These are phyloP conservation scores for Pangasianodon gigas DNA, from an alignment of 2,113 vertebrate genomes.

Conservation along the genomic window DNA sequence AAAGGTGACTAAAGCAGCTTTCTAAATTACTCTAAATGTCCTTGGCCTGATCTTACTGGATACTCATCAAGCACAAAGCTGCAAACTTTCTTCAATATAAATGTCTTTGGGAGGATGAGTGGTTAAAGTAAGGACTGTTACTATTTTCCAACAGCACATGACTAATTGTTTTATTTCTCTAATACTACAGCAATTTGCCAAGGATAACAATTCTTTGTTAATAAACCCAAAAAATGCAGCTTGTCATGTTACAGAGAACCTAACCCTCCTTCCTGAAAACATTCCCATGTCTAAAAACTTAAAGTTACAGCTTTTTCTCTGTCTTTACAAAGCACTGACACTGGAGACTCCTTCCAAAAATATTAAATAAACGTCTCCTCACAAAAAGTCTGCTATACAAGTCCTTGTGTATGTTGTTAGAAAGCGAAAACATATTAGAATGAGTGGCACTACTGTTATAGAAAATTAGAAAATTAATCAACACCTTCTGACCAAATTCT, in stretches of 20 bases:
- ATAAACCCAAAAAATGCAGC: neutral
- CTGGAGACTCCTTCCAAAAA: neutral
- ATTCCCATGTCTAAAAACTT: neutral
- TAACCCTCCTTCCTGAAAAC: neutral
- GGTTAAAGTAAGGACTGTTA: neutral
- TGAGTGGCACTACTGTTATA: neutral
- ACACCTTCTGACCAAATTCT: neutral
- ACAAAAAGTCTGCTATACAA: neutral
- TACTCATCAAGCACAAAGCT: conserved; percentile 42
- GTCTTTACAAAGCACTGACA: neutral
- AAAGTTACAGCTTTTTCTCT: neutral
- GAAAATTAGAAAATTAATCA: neutral
- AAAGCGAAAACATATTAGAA: neutral
- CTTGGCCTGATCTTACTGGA: conserved; percentile 54
- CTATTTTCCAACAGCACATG: neutral
- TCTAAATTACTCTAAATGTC: conserved; percentile 59
- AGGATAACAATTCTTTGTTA: neutral
- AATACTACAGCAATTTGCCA: neutral
- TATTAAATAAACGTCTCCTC: neutral
- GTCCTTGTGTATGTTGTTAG: neutral
- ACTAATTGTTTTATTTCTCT: neutral
- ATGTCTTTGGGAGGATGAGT: conserved; percentile 9
- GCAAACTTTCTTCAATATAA: conserved; percentile 3
- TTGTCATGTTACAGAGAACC: neutral
- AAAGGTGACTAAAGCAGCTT: conserved; percentile 49